A percentile compares a stretch with the other conserved stretches of the same genome.
Conservation (phyloP, 2,888 invertebrate species). For the Euzetes globulus region DNA sequence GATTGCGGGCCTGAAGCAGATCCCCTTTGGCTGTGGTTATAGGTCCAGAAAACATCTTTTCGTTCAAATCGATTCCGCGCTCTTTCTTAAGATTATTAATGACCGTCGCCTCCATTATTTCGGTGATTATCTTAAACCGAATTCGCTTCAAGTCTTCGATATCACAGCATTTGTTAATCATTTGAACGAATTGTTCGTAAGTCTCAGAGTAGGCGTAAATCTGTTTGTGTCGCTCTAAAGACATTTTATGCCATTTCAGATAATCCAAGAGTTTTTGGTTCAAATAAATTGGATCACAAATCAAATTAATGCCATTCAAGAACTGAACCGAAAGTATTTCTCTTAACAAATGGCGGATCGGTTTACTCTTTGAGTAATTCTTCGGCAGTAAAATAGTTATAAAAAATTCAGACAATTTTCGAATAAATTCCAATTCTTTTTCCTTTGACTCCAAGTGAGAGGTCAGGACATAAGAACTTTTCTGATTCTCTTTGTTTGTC, state of each 20-base stretch:
- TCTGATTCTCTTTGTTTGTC: conserved; percentile 62
- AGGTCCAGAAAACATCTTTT: conserved; percentile 23
- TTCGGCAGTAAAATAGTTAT: conserved; percentile 72
- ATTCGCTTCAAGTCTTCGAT: conserved; percentile 74
- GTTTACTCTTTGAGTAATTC: conserved; percentile 64
- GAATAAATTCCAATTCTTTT: conserved; percentile 68
- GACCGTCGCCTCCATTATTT: conserved; percentile 88
- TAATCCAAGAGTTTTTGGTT: conserved; percentile 77
- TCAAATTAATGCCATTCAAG: conserved; percentile 69
- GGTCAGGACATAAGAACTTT: conserved; percentile 45
- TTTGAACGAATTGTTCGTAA: conserved; percentile 77
- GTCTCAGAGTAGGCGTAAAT: conserved; percentile 81
- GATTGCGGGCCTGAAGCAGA: conserved; percentile 64
- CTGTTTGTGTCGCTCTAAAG: conserved; percentile 61
- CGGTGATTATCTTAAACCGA: conserved; percentile 76
- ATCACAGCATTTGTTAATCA: conserved; percentile 71
- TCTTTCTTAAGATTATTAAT: conserved; percentile 79
- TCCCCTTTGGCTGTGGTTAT: conserved; percentile 61
- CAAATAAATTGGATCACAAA: conserved; percentile 84
- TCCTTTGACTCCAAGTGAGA: conserved; percentile 61
- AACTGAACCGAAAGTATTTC: conserved; percentile 69
- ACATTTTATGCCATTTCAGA: conserved; percentile 67
- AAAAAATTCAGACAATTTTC: conserved; percentile 71
- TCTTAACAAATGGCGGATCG: conserved; percentile 67
- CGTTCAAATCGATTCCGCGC: conserved; percentile 56